Percentiles rank a stretch among this genome's conserved stretches.
phyloP scores from a whole-genome alignment of 2,797 vertebrate genomes.

The Valencia hispanica region DNA sequence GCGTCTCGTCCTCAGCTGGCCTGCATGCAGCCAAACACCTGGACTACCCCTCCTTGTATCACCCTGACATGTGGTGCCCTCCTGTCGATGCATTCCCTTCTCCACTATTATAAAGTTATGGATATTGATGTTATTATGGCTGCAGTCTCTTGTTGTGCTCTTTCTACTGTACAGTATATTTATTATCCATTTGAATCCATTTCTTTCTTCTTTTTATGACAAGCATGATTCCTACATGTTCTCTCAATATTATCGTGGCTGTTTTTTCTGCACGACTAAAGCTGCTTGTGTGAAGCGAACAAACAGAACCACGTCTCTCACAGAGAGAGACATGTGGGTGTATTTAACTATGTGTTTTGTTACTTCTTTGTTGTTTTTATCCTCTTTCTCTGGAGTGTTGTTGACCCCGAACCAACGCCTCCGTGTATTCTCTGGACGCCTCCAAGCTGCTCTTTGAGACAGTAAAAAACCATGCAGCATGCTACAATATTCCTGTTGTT shows the following conservation, averaged over 20 bases:
- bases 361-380: conserved; percentile 12
- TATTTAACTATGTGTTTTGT: conserved; percentile 39
- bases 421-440: conserved; percentile 30
- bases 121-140: conserved; percentile 52
- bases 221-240: conserved; percentile 73
- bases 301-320: conserved; percentile 33
- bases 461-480: conserved; percentile 69
- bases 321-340: conserved; percentile 34
- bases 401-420: conserved; percentile 36
- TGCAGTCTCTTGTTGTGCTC: conserved; percentile 67
- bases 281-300: conserved; percentile 57
- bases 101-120: conserved; percentile 31
- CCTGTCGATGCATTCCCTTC: conserved; percentile 38
- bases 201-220: conserved; percentile 53
- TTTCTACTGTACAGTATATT: conserved; percentile 75
- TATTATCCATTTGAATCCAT: conserved; percentile 55
- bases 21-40: conserved; percentile 27
- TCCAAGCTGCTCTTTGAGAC: conserved; percentile 48
- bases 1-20: conserved; percentile 26
- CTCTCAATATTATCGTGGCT: conserved; percentile 50
- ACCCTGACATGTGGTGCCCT: conserved; percentile 32
- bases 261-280: conserved; percentile 66
- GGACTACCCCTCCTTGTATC: conserved; percentile 20
- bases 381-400: conserved; percentile 44
- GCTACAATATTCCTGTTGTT: conserved; percentile 63